A percentile compares a stretch with the other conserved stretches of the same genome.
Evolutionary conservation across 2,113 vertebrate species (phyloP).

Genomic region (Mesembrinibis cayennensis): DNA sequence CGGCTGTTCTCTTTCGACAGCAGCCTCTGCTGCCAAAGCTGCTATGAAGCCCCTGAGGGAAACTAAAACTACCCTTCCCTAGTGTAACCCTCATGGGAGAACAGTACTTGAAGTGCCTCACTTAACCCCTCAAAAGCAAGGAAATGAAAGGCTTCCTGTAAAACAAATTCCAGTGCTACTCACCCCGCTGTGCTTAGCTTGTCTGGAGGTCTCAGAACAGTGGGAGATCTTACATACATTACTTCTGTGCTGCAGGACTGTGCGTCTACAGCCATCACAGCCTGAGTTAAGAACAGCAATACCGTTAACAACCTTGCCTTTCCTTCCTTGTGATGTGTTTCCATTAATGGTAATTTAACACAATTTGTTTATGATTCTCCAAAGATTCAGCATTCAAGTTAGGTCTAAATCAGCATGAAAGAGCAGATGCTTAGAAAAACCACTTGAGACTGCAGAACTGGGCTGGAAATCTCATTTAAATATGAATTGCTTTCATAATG

Average conservation of each 20-base stretch:
- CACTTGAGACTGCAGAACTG: slow-evolving; percentile 30
- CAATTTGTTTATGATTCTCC: slow-evolving; percentile 66
- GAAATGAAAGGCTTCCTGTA: slow-evolving; percentile 75
- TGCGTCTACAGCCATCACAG: background rate
- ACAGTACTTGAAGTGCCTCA: slow-evolving; percentile 61
- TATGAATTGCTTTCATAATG: slow-evolving; percentile 50
- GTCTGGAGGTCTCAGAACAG: slow-evolving; percentile 64
- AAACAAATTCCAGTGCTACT: slow-evolving; percentile 67
- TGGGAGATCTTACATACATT: slow-evolving; percentile 59
- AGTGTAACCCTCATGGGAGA: slow-evolving; percentile 31
- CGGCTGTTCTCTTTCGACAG: slow-evolving; percentile 50
- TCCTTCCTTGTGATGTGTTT: slow-evolving; percentile 3
- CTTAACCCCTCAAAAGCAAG: slow-evolving; percentile 72
- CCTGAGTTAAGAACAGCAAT: background rate
- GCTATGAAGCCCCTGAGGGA: background rate
- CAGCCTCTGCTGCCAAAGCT: slow-evolving; percentile 34
- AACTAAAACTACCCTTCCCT: slow-evolving; percentile 37
- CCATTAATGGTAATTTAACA: slow-evolving; percentile 41
- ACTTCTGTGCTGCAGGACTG: slow-evolving; percentile 32
- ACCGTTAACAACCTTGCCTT: background rate
- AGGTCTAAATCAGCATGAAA: slow-evolving; percentile 52
- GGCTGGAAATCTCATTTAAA: slow-evolving; percentile 47
- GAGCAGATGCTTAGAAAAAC: slow-evolving; percentile 55
- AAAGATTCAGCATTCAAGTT: slow-evolving; percentile 36
- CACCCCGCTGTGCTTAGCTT: slow-evolving; percentile 56